Percentiles rank a stretch among this genome's conserved stretches.
Conservation (phyloP, 2,888 invertebrate genomes). For the Diogma glabrata region DNA sequence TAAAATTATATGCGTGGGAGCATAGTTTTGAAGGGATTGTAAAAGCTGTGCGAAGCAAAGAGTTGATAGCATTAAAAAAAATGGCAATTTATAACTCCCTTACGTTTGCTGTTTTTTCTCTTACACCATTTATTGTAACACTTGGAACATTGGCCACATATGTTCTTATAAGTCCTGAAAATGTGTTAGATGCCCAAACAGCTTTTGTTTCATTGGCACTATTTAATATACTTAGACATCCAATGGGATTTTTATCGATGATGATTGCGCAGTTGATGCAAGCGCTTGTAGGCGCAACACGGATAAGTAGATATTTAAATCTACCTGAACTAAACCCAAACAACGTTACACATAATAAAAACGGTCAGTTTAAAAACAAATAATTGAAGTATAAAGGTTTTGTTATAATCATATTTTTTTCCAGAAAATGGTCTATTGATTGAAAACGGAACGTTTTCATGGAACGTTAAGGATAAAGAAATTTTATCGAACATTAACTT, state of each 20-base stretch:
- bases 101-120: conserved; percentile 46
- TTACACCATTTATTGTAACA: conserved; percentile 45
- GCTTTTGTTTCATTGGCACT: conserved; percentile 46
- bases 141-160: conserved; percentile 30
- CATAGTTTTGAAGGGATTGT: conserved; percentile 45
- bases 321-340: conserved; percentile 40
- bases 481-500: conserved; percentile 30
- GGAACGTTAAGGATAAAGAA: conserved; percentile 27
- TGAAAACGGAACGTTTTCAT: conserved; percentile 41
- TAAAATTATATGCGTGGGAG: conserved; percentile 47
- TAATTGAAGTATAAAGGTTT: neutral
- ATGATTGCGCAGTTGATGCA: conserved; percentile 8
- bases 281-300: conserved; percentile 40
- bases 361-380: neutral
- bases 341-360: conserved; percentile 30
- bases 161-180: conserved; percentile 32
- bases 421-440: no score
- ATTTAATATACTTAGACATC: conserved; percentile 43
- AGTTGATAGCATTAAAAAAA: conserved; percentile 42
- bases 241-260: conserved; percentile 11
- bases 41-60: conserved; percentile 41
- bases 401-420: neutral
- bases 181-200: conserved; percentile 37
- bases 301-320: conserved; percentile 43
- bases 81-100: conserved; percentile 42